Evolutionary conservation across 2,888 invertebrate genomes (phyloP).

Genomic region (Siphlonurus alternatus): DNA sequence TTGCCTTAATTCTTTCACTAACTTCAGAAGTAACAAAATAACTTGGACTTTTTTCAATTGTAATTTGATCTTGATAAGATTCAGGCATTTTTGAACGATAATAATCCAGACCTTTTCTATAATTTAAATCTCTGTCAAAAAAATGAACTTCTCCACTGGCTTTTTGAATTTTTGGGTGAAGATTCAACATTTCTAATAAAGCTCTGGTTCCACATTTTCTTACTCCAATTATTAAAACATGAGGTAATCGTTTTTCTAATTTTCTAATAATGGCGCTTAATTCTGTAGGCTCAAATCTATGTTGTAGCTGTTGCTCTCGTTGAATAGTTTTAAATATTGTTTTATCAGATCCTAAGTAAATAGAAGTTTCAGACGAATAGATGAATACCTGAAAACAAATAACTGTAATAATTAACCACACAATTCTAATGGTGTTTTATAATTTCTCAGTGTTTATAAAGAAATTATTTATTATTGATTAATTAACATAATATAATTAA

Average conservation of each 20-base stretch:
- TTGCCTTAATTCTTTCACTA: conserved; percentile 80
- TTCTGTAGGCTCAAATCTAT: neutral
- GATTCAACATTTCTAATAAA: conserved; percentile 85
- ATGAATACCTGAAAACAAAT: conserved; percentile 1
- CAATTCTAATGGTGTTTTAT: too few species aligned
- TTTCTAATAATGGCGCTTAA: neutral
- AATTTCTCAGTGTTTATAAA: too few species aligned
- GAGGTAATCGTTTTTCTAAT: neutral
- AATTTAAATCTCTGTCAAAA: conserved; percentile 90
- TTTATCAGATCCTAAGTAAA: neutral
- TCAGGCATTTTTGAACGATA: conserved; percentile 64
- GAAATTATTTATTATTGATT: too few species aligned
- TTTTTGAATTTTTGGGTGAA: conserved; percentile 84
- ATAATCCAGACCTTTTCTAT: conserved; percentile 84
- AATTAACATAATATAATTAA: too few species aligned
- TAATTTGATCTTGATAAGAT: conserved; percentile 33
- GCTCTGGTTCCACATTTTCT: conserved; percentile 95
- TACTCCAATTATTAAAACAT: conserved; percentile 80
- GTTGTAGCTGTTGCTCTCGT: neutral
- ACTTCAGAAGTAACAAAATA: conserved; percentile 94
- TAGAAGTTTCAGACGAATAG: conserved; percentile 1
- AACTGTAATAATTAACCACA: neutral
- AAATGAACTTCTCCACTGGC: conserved; percentile 93
- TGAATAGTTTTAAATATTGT: neutral
- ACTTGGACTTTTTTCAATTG: conserved; percentile 94